These are phyloP conservation scores for Gortyna flavago DNA, from an alignment of 2,888 invertebrate genomes.

Conservation along the genomic window DNA sequence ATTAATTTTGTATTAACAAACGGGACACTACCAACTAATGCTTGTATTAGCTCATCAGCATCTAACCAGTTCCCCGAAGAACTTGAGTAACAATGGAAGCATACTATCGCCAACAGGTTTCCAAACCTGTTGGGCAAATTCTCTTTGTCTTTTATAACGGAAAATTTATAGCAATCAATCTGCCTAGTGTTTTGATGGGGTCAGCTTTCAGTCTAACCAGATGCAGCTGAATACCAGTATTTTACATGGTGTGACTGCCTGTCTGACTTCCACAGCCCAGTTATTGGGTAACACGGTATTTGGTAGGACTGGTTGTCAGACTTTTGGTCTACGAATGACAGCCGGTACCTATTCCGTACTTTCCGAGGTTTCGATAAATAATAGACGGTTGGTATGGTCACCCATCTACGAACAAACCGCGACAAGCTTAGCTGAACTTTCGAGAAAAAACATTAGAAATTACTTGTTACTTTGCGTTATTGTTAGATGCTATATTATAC, in stretches of 20 bases:
- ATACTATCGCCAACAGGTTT: background rate
- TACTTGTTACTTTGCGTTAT: background rate
- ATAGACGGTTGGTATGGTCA: background rate
- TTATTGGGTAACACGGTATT: background rate
- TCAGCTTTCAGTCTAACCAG: background rate
- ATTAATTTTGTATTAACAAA: background rate
- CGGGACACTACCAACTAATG: background rate
- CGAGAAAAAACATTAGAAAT: background rate
- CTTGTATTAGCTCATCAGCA: background rate
- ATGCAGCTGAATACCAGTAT: background rate
- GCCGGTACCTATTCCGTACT: background rate
- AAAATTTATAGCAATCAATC: background rate
- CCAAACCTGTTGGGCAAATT: background rate
- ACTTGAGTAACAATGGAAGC: slow-evolving; percentile 1
- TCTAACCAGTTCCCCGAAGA: background rate
- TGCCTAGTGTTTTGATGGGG: too few species aligned
- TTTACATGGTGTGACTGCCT: background rate
- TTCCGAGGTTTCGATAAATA: background rate
- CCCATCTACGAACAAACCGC: too few species aligned
- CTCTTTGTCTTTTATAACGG: slow-evolving; percentile 5
- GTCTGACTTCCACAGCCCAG: background rate
- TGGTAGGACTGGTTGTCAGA: background rate
- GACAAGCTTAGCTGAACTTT: background rate
- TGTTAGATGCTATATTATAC: background rate
- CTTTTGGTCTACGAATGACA: background rate